These are phyloP conservation scores for Struthio camelus DNA, from an alignment of 2,113 vertebrate species.

Conservation along the genomic window DNA sequence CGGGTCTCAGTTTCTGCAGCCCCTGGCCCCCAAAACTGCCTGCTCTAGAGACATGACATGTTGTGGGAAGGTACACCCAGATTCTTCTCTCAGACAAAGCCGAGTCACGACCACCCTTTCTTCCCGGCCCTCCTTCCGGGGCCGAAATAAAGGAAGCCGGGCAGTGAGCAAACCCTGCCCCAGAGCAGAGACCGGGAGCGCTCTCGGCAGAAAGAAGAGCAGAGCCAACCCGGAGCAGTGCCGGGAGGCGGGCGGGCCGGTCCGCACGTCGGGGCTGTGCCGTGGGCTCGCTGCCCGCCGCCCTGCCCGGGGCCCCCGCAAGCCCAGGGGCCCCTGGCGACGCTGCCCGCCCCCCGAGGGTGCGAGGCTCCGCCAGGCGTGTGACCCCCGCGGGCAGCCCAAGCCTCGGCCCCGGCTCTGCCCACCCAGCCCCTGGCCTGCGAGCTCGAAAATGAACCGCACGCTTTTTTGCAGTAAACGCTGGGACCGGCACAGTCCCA, in stretches of 20 bases:
- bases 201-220: background rate
- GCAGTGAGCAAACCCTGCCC: background rate
- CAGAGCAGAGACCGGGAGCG: background rate
- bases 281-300: background rate
- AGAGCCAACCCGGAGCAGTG: background rate
- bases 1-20: background rate
- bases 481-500: no score
- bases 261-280: background rate
- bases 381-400: background rate
- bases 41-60: background rate
- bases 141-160: background rate
- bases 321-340: background rate
- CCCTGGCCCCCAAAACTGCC: background rate
- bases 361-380: fast-evolving
- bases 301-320: background rate
- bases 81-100: background rate
- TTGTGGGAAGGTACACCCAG: background rate
- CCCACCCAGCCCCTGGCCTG: background rate
- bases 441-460: fast-evolving
- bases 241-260: no score
- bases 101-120: background rate
- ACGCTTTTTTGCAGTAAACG: fast-evolving
- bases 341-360: background rate
- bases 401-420: background rate
- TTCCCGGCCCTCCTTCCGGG: no score